Evolutionary conservation across 92 coral and sea anemone species (phyloP).

Genomic region (Paragorgia papillata): DNA sequence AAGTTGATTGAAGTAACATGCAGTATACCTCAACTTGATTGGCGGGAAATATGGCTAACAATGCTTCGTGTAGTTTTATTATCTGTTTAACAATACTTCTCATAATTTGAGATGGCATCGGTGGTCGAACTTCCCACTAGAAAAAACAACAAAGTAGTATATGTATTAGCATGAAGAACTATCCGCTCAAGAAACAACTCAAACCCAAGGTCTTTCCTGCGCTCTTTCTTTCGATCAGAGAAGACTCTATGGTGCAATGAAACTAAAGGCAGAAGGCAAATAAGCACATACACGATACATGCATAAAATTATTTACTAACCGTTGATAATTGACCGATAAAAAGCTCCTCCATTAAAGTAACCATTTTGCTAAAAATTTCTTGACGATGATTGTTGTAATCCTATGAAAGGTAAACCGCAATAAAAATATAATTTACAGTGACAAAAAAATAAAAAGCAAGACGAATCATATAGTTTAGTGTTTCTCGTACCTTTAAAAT

Average conservation of each 20-base stretch:
- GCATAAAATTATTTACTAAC: conserved; percentile 58
- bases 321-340: conserved; percentile 69
- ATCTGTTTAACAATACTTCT: conserved; percentile 86
- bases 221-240: too few relatives aligned
- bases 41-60: conserved; percentile 70
- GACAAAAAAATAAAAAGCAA: not conserved
- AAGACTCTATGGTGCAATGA: too few relatives aligned
- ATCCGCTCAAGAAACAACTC: too few relatives aligned
- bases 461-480: not conserved
- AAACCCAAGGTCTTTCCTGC: too few relatives aligned
- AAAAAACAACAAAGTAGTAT: not conserved
- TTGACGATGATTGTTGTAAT: conserved; percentile 87
- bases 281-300: too few relatives aligned
- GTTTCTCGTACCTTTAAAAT: conserved; percentile 76
- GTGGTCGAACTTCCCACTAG: conserved; percentile 97
- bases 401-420: conserved; percentile 46
- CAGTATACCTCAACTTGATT: conserved; percentile 80
- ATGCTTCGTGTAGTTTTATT: conserved; percentile 86
- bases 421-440: not conserved
- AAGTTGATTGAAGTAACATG: not conserved
- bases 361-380: conserved; percentile 83
- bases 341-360: conserved; percentile 86
- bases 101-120: conserved; percentile 99
- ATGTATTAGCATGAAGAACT: too few relatives aligned
- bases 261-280: too few relatives aligned